Percentiles rank a stretch among this genome's conserved stretches.
Conservation (phyloP, 35 echinoderm and acorn worm species). For the Hemicentrotus pulcherrimus region DNA sequence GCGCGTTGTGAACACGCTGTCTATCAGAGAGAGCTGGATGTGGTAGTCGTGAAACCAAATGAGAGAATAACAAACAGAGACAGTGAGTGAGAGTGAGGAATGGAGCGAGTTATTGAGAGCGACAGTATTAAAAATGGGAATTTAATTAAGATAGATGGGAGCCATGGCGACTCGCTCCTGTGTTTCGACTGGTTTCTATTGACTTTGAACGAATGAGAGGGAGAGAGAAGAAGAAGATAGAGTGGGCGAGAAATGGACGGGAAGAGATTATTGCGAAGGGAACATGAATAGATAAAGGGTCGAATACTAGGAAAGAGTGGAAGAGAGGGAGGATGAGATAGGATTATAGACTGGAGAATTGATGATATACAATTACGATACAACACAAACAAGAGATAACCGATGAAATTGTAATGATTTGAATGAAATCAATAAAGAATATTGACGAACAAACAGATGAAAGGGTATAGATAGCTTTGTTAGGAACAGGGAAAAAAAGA, state of each 20-base stretch:
- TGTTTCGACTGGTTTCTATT: constrained; percentile 12
- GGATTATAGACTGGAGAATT: not conserved
- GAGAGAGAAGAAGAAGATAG: not conserved
- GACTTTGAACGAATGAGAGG: not conserved
- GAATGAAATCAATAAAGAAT: too few relatives aligned
- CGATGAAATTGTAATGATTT: too few relatives aligned
- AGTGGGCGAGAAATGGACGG: not conserved
- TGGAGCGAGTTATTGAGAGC: not conserved
- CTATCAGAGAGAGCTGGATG: not conserved
- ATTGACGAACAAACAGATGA: too few relatives aligned
- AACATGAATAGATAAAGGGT: not conserved
- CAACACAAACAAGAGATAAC: too few relatives aligned
- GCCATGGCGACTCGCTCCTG: not conserved
- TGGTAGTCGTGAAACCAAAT: not conserved
- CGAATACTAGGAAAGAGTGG: not conserved
- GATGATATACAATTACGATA: not conserved
- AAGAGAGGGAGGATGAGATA: not conserved
- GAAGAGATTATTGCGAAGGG: not conserved
- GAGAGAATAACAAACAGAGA: not conserved
- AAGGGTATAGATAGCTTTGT: too few relatives aligned
- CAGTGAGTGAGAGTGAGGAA: not conserved
- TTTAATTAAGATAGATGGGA: constrained; percentile 14
- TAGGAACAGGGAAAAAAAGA: too few relatives aligned
- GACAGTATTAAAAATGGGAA: not conserved
- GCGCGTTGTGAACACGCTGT: not conserved